These are phyloP conservation scores for Umimayanthus chanpuru DNA, from an alignment of 92 coral and sea anemone genomes.

Conservation along the genomic window DNA sequence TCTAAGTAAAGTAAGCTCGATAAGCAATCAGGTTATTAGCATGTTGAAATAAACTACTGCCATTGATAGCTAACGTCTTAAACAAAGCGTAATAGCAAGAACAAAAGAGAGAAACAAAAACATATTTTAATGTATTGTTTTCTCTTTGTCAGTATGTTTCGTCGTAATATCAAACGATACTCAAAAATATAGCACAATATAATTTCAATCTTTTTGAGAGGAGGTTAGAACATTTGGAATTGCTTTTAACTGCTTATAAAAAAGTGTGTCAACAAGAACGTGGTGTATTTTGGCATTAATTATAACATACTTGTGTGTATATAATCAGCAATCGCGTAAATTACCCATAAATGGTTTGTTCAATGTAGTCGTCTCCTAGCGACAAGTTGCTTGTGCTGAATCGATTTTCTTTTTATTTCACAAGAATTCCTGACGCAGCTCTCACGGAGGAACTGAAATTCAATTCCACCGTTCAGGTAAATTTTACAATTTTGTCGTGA, in stretches of 20 bases:
- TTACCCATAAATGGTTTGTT: neutral
- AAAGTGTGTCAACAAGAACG: neutral
- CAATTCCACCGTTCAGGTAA: neutral
- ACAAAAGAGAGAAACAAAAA: neutral
- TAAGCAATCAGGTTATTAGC: too few relatives aligned
- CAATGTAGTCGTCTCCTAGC: neutral
- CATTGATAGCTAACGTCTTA: neutral
- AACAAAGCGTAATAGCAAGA: neutral
- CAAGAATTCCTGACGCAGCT: slow-evolving; percentile 8
- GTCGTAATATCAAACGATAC: neutral
- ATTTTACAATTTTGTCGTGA: neutral
- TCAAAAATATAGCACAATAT: neutral
- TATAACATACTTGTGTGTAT: too few relatives aligned
- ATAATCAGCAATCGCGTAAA: neutral
- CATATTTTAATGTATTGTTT: too few relatives aligned
- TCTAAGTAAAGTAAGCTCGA: too few relatives aligned
- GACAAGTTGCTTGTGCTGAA: neutral
- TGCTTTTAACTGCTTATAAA: neutral
- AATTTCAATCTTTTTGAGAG: too few relatives aligned
- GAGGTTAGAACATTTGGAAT: neutral
- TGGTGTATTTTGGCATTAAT: neutral
- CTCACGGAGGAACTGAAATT: neutral
- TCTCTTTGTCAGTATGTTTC: neutral
- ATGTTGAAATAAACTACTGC: too few relatives aligned
- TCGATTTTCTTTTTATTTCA: neutral